phyloP scores from a whole-genome alignment of 2,888 invertebrate genomes.

The Nomada ruficornis region DNA sequence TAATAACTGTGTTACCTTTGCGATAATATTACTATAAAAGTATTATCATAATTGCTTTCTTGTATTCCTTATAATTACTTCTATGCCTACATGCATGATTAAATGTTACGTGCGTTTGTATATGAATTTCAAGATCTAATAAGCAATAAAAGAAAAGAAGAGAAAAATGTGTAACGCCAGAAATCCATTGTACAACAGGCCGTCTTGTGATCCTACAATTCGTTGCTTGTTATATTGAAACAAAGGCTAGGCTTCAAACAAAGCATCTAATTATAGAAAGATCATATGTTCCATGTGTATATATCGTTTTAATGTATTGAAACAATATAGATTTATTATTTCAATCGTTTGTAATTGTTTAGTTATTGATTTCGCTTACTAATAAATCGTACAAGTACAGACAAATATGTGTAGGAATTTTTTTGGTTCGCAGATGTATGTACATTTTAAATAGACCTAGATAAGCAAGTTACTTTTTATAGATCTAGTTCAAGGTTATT shows the following conservation, averaged over 20 bases:
- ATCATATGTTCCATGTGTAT: not conserved
- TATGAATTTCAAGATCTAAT: not conserved
- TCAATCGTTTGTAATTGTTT: not conserved
- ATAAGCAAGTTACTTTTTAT: conserved; percentile 53
- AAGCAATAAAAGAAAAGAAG: not conserved
- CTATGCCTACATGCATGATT: not conserved
- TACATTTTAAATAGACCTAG: conserved; percentile 30
- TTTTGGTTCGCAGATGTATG: conserved; percentile 8
- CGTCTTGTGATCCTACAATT: not conserved
- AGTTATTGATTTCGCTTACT: not conserved
- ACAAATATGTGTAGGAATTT: not conserved
- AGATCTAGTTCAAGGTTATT: conserved; percentile 49
- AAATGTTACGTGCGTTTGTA: not conserved
- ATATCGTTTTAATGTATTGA: not conserved
- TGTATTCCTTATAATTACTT: conserved; percentile 4
- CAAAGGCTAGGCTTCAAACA: not conserved
- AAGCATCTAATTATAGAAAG: not conserved
- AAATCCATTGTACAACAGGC: not conserved
- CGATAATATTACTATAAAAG: not conserved
- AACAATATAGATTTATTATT: not conserved
- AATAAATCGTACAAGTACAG: not conserved
- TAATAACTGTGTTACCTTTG: not conserved
- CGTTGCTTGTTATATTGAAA: not conserved
- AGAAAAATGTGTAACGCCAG: not conserved
- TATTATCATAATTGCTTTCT: not conserved